phyloP scores from a whole-genome alignment of 2,113 vertebrate genomes.

The Sapajus apella region DNA sequence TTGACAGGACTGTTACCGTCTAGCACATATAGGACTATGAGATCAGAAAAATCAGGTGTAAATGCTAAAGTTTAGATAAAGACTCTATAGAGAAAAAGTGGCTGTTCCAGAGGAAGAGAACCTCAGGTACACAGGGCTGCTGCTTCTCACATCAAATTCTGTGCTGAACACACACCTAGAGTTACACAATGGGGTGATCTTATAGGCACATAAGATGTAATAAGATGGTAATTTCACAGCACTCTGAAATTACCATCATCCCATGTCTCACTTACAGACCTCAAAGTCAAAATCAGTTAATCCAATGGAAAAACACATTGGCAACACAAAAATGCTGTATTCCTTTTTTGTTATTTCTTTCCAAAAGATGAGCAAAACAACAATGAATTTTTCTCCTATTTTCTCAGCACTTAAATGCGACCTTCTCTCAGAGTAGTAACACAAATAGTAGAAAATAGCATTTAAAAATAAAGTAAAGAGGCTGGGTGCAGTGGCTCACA shows the following conservation, averaged over 20 bases:
- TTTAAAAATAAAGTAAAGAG: neutral
- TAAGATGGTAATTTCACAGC: too few relatives aligned
- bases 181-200: fast-evolving
- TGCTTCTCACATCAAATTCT: neutral
- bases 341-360: neutral
- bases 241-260: neutral
- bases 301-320: neutral
- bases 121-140: neutral
- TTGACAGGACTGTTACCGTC: neutral
- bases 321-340: neutral
- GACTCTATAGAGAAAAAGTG: neutral
- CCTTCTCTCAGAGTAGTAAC: neutral
- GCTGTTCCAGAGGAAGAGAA: neutral
- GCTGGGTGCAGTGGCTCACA: neutral
- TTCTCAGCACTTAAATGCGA: neutral
- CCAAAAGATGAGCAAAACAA: neutral
- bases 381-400: slow-evolving; percentile 22
- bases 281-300: neutral
- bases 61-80: neutral
- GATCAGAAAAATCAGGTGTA: neutral
- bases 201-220: fast-evolving
- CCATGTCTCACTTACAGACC: neutral
- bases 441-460: neutral
- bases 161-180: neutral
- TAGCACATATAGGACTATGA: neutral